These are phyloP conservation scores for Pyralis farinalis DNA, from an alignment of 2,888 invertebrate genomes.

Conservation along the genomic window DNA sequence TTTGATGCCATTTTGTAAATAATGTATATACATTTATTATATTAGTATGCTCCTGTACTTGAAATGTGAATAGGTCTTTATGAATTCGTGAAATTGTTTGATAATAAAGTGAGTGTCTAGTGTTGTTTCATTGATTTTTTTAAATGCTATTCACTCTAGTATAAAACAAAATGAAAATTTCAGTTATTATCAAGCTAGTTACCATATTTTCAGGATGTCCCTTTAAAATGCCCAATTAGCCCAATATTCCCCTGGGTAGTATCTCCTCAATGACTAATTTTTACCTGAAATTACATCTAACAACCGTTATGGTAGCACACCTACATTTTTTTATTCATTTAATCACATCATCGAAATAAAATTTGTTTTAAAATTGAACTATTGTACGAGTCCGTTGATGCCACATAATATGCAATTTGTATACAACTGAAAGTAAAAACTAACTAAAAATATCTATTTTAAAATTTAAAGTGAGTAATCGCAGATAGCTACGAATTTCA, in stretches of 20 bases:
- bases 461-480: neutral
- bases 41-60: too few species aligned
- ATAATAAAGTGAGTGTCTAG: too few species aligned
- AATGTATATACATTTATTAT: too few species aligned
- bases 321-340: constrained; percentile 22
- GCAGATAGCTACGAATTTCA: constrained; percentile 21
- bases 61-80: too few species aligned
- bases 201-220: constrained; percentile 56
- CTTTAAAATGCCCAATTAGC: constrained; percentile 64
- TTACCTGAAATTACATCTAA: constrained; percentile 66
- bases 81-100: too few species aligned
- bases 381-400: neutral
- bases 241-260: constrained; percentile 56
- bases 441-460: neutral
- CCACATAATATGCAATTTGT: neutral
- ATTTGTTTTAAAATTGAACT: constrained; percentile 15
- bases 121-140: too few species aligned
- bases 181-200: constrained; percentile 45
- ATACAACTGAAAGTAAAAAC: constrained; percentile 1
- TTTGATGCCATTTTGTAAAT: too few species aligned
- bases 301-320: constrained; percentile 41
- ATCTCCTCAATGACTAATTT: constrained; percentile 48
- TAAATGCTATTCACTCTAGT: too few species aligned
- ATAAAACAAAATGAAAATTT: constrained; percentile 19
- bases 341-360: constrained; percentile 12